Conservation (phyloP, 1,140 invertebrate species). For the Temnothorax longispinosus region DNA sequence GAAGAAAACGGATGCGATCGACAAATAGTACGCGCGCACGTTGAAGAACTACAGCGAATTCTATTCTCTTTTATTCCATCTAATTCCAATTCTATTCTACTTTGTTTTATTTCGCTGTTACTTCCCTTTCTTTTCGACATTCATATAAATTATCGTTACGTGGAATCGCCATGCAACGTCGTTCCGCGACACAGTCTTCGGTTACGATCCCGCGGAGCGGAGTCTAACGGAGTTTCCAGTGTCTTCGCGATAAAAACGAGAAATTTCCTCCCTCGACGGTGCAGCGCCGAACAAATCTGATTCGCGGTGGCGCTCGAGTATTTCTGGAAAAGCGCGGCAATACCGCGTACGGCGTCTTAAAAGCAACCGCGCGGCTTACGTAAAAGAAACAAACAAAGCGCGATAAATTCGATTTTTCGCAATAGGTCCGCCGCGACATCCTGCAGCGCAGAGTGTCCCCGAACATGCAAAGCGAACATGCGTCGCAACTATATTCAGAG, state of each 20-base stretch:
- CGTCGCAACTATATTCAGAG: not conserved
- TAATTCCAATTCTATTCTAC: conserved; percentile 23
- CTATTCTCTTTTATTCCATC: conserved; percentile 36
- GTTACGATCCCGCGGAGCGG: not conserved
- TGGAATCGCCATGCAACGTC: not conserved
- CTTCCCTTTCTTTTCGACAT: conserved; percentile 1
- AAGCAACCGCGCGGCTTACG: conserved; percentile 30
- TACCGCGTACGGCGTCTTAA: conserved; percentile 32
- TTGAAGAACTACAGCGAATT: conserved; percentile 8
- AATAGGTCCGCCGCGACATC: conserved; percentile 27
- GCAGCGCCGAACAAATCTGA: conserved; percentile 33
- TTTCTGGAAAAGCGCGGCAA: conserved; percentile 22
- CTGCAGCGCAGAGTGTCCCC: not conserved
- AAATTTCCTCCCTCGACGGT: conserved; percentile 20
- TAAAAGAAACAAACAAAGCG: conserved; percentile 48
- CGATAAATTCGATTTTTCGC: conserved; percentile 49
- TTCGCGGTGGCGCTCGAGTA: conserved; percentile 23
- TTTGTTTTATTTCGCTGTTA: conserved; percentile 38
- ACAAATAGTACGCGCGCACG: conserved; percentile 37
- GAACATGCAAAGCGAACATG: conserved; percentile 20
- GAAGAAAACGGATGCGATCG: not conserved
- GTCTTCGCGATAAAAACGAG: not conserved
- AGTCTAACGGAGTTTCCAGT: not conserved
- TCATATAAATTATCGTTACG: conserved; percentile 42
- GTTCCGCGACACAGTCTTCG: not conserved